A percentile compares a stretch with the other conserved stretches of the same genome.
phyloP scores from a whole-genome alignment of 2,888 invertebrate genomes.

The Carterocephalus palaemon region DNA sequence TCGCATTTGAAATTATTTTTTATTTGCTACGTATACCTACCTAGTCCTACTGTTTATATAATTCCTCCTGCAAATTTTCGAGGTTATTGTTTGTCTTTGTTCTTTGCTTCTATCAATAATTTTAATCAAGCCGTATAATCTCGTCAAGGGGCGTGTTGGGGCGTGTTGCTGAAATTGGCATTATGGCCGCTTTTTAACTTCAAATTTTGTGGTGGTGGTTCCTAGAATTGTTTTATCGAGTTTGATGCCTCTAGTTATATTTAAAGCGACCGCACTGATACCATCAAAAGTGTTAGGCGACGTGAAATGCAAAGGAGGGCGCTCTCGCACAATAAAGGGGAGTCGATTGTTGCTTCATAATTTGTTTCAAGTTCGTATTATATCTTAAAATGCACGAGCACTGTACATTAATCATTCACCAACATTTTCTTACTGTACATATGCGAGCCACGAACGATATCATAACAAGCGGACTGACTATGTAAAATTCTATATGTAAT shows the following conservation, averaged over 20 bases:
- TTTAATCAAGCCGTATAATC: conserved; percentile 9
- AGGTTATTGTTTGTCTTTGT: conserved; percentile 24
- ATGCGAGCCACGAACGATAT: too few relatives aligned
- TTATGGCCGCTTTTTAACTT: conserved; percentile 61
- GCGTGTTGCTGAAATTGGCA: conserved; percentile 56
- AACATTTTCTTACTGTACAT: conserved; percentile 14
- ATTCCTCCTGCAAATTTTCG: conserved; percentile 16
- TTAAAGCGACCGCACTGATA: conserved; percentile 49
- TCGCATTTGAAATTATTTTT: conserved; percentile 10
- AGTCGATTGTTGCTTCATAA: conserved; percentile 51
- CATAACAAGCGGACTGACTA: too few relatives aligned
- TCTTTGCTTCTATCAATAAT: conserved; percentile 21
- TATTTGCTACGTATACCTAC: conserved; percentile 17
- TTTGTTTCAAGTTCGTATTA: conserved; percentile 33
- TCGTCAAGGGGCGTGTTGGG: conserved; percentile 38
- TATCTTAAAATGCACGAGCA: conserved; percentile 49
- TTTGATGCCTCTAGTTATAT: conserved; percentile 44
- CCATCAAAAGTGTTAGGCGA: conserved; percentile 52
- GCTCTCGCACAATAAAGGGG: conserved; percentile 73
- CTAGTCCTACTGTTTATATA: conserved; percentile 5
- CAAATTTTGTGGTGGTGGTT: conserved; percentile 62
- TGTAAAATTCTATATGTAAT: too few relatives aligned
- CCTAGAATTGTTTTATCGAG: conserved; percentile 49
- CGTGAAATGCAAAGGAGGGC: conserved; percentile 77
- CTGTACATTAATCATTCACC: conserved; percentile 33